phyloP scores from a whole-genome alignment of 2,888 invertebrate genomes.

The Caenorhabditis sp. region DNA sequence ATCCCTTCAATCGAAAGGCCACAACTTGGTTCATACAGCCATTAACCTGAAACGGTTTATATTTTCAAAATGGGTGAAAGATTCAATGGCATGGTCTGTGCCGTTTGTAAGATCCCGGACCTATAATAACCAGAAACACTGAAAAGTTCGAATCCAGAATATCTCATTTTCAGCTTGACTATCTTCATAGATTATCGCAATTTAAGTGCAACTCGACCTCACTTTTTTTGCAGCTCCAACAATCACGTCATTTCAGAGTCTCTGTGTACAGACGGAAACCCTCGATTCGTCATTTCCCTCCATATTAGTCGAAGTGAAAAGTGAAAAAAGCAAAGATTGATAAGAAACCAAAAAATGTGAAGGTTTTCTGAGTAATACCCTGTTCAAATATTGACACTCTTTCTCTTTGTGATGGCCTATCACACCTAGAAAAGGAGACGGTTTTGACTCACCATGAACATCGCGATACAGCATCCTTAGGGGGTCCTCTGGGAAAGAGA shows the following conservation, averaged over 20 bases:
- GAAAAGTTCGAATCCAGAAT: too few species aligned
- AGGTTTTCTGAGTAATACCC: constrained; percentile 16
- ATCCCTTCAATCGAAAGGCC: too few species aligned
- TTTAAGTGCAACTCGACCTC: too few species aligned
- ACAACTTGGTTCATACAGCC: too few species aligned
- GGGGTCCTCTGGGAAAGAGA: background rate
- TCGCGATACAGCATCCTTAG: background rate
- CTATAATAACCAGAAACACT: too few species aligned
- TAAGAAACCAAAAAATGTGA: background rate
- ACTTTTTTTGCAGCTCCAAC: background rate
- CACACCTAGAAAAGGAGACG: too few species aligned
- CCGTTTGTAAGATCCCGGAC: too few species aligned
- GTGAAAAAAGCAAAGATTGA: background rate
- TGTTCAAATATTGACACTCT: background rate
- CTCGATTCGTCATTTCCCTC: constrained; percentile 6
- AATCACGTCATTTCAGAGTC: background rate
- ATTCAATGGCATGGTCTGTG: too few species aligned
- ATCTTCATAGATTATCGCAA: too few species aligned
- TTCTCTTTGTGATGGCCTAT: background rate
- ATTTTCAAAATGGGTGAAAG: too few species aligned
- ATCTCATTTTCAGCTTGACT: too few species aligned
- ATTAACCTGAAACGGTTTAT: too few species aligned
- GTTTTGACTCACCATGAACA: background rate
- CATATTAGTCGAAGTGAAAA: background rate
- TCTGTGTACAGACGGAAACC: background rate